Evolutionary conservation across 2,113 vertebrate genomes (phyloP).

Genomic region (Candoia aspera): DNA sequence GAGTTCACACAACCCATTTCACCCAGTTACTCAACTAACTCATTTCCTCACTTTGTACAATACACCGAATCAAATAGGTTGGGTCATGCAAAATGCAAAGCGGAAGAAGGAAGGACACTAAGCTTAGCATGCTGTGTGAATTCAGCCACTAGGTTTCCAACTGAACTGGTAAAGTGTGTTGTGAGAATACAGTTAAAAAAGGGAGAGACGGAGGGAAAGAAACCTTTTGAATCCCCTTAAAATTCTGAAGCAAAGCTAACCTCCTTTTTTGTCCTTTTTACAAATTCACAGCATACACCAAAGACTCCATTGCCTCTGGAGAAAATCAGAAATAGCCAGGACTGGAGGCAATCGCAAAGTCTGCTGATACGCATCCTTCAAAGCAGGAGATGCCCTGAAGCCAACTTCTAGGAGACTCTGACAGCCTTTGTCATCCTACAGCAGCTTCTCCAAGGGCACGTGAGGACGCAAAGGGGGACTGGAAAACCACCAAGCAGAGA

Average conservation of each 20-base stretch:
- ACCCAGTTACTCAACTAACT: neutral
- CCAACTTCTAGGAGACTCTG: conserved; percentile 62
- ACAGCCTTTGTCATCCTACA: conserved; percentile 47
- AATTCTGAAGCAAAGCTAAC: neutral
- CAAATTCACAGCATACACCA: neutral
- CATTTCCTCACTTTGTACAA: neutral
- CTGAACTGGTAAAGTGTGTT: neutral
- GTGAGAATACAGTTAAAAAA: neutral
- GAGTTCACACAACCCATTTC: neutral
- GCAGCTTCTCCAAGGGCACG: conserved; percentile 33
- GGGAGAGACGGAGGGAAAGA: neutral
- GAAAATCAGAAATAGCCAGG: conserved; percentile 55
- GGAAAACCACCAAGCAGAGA: neutral
- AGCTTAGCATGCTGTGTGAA: neutral
- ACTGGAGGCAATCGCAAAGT: conserved; percentile 57
- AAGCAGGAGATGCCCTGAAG: conserved; percentile 56
- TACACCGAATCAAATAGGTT: neutral
- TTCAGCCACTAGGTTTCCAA: neutral
- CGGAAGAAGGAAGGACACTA: neutral
- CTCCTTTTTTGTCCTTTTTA: neutral
- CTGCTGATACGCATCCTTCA: conserved; percentile 52
- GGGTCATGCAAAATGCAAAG: neutral
- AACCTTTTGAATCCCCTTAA: neutral
- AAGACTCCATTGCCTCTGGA: conserved; percentile 52
- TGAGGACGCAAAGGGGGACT: conserved; percentile 39